Evolutionary conservation across 1,140 invertebrate genomes (phyloP), one percentile per base, ranked within the genome.

Genomic region (Venturia canescens): DNA sequence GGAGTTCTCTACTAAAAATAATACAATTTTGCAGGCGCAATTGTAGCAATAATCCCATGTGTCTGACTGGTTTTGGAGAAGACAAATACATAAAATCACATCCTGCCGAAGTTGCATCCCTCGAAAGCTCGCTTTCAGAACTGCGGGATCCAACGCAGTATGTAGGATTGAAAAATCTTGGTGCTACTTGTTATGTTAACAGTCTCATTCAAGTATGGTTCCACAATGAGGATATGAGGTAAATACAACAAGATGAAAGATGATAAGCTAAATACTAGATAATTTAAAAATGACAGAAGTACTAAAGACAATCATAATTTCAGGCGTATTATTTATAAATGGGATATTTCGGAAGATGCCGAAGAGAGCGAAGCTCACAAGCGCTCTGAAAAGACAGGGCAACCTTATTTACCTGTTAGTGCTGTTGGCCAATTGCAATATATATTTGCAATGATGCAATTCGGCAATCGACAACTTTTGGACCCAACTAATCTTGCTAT

Each of bases 181-280:
- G 95, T 60, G 95, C 95, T 21, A 96, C 95, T 13, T 96, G 95
- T 89, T 96, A 96, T 87, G 94, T 96, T 9, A 96, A 96, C 89
- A 95, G 94, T 84, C 93, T 95, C 80, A 92, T 96, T 53, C 95
- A 96, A 90, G 91, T 96, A 29, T 96, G 95, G 95, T 96, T 94
- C 90, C 95, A 96, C 84, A 96, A 95, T 87, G 92, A 93, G 83
- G 91, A 91, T 48, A 94, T 96, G 85, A 93, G 94, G 93, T 93
- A 83, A 81, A 31, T 63, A 66, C 23, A 67, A n/a, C 38, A 44
- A 5, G 38, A 6, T 11, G 13, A 11, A 44, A 44, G 13, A 11
- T 1, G 38, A 44, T 44, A 44, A 44, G 11, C 1, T 44, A 9
- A 44, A 44, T 4, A 4, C 3, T 34, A 4, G 34, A 34, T 34